A percentile compares a stretch with the other conserved stretches of the same genome.
Conservation (phyloP, 1,140 invertebrate genomes). For the Pollicipes pollicipes region DNA sequence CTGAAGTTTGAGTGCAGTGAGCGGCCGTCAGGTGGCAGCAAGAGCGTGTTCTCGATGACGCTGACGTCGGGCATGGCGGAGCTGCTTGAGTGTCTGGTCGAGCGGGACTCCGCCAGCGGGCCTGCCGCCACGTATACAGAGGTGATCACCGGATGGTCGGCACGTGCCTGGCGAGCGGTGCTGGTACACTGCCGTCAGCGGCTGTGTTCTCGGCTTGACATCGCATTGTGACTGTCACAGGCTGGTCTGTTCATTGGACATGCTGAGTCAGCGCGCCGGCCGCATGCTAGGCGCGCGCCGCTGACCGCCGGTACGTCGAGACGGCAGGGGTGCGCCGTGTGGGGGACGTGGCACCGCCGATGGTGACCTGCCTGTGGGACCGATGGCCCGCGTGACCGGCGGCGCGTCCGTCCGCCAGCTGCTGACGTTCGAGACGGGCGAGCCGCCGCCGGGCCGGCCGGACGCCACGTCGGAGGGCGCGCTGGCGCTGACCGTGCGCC, state of each 20-base stretch:
- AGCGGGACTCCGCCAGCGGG: neutral
- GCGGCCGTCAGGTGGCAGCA: neutral
- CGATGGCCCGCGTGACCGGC: too few relatives aligned
- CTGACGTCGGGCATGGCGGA: neutral
- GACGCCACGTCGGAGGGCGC: neutral
- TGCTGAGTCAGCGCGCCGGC: neutral
- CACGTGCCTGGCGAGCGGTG: too few relatives aligned
- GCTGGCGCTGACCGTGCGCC: neutral
- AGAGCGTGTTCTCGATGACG: neutral
- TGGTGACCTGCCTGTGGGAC: too few relatives aligned
- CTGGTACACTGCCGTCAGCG: too few relatives aligned
- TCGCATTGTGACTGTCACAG: too few relatives aligned
- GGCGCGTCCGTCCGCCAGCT: neutral
- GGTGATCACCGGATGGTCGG: neutral
- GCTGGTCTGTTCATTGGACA: too few relatives aligned
- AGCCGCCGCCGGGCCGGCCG: too few relatives aligned
- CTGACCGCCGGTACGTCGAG: too few relatives aligned
- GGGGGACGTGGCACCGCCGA: too few relatives aligned
- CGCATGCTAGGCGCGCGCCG: neutral
- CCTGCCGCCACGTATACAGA: neutral
- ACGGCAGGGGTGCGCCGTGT: too few relatives aligned
- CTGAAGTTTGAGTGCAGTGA: neutral
- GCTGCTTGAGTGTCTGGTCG: neutral
- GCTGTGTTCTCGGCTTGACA: too few relatives aligned
- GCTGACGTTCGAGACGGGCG: neutral